Evolutionary conservation across 2,888 invertebrate species (phyloP).

Genomic region (Rugalucina vietnamica): DNA sequence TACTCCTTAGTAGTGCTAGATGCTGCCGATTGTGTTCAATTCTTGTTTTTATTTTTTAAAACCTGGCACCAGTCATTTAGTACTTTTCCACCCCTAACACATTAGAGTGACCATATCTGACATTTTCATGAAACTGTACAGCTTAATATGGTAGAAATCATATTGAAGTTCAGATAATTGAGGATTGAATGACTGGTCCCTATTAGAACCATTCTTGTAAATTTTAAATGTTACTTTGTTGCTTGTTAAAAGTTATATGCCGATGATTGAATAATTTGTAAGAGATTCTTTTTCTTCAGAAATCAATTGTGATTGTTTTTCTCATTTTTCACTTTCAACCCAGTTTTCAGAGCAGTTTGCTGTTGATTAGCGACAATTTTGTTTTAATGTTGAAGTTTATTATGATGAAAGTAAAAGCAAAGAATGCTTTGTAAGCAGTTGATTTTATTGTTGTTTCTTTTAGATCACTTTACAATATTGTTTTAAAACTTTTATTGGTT

Average conservation of each 20-base stretch:
- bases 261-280: no score
- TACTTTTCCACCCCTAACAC: no score
- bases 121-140: no score
- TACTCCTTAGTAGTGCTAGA: conserved; percentile 2
- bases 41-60: not conserved
- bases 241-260: not conserved
- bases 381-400: not conserved
- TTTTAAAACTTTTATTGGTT: not conserved
- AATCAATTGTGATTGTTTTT: not conserved
- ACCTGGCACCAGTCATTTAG: not conserved
- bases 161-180: not conserved
- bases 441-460: not conserved
- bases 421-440: not conserved
- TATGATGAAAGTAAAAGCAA: not conserved
- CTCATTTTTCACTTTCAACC: not conserved
- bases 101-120: no score
- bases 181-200: not conserved
- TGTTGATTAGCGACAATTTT: not conserved
- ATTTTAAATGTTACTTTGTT: not conserved
- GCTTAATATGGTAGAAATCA: no score
- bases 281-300: no score
- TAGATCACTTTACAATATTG: not conserved
- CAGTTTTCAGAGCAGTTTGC: not conserved
- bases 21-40: conserved; percentile 2
- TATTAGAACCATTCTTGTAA: not conserved